phyloP scores from a whole-genome alignment of 2,888 invertebrate species.

The Tethea ocularis region DNA sequence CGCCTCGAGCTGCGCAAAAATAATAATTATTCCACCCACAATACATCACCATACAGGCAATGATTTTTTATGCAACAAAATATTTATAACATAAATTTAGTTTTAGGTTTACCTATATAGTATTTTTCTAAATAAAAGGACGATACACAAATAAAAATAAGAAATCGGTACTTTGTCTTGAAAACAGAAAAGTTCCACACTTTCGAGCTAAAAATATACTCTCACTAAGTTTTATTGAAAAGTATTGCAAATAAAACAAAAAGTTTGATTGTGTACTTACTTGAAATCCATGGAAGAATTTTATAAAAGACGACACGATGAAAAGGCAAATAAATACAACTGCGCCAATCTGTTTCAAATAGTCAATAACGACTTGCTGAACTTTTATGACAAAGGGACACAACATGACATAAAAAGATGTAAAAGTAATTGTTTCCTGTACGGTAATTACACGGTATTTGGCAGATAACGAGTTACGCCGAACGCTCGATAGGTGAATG shows the following conservation, averaged over 20 bases:
- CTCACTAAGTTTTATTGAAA: conserved; percentile 17
- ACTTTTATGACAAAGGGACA: conserved; percentile 18
- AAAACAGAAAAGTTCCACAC: too few species aligned
- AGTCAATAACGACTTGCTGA: background rate
- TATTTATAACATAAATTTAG: too few species aligned
- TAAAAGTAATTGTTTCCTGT: conserved; percentile 35
- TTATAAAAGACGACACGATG: background rate
- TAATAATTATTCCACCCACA: conserved; percentile 62
- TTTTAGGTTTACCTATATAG: too few species aligned
- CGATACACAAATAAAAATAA: background rate
- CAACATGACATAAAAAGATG: conserved; percentile 21
- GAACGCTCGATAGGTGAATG: conserved; percentile 55
- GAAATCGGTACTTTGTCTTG: background rate
- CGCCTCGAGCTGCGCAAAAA: conserved; percentile 53
- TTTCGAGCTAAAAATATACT: background rate
- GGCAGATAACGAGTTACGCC: conserved; percentile 53
- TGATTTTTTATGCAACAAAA: conserved; percentile 46
- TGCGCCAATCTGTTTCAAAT: background rate
- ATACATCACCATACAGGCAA: conserved; percentile 54
- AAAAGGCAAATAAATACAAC: background rate
- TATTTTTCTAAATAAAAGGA: too few species aligned
- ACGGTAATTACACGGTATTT: conserved; percentile 51
- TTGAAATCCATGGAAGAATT: background rate
- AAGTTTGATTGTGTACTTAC: conserved; percentile 21
- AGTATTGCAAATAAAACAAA: background rate